Percentiles rank a stretch among this genome's conserved stretches.
Conservation (phyloP, 2,113 vertebrate genomes). For the Solea solea region DNA sequence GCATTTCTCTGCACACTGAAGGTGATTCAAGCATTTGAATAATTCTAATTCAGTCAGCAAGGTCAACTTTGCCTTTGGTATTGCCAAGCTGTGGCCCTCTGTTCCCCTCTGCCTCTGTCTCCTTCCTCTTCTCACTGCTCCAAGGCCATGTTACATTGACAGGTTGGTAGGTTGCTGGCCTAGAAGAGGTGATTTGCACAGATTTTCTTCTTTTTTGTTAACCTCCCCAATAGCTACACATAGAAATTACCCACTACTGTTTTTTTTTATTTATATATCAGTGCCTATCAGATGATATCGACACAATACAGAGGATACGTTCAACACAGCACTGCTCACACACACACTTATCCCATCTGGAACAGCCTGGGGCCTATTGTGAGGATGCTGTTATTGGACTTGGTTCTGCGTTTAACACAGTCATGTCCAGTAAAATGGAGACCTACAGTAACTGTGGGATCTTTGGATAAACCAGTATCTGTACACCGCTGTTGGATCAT, state of each 20-base stretch:
- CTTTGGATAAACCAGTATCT: too few relatives aligned
- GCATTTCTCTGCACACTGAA: slow-evolving; percentile 39
- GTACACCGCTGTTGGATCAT: too few relatives aligned
- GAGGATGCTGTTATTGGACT: too few relatives aligned
- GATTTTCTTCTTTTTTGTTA: neutral
- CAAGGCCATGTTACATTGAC: neutral
- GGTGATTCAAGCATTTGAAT: slow-evolving; percentile 47
- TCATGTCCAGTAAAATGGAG: too few relatives aligned
- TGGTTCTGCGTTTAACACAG: too few relatives aligned
- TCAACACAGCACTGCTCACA: neutral
- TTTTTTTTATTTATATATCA: neutral
- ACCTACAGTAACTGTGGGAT: too few relatives aligned
- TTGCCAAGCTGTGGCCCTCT: neutral
- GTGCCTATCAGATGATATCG: too few relatives aligned
- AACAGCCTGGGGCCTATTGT: too few relatives aligned
- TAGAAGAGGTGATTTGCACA: neutral
- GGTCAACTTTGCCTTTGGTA: slow-evolving; percentile 15
- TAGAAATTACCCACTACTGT: too few relatives aligned
- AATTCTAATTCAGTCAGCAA: slow-evolving; percentile 22
- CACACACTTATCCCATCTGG: neutral
- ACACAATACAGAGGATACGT: too few relatives aligned
- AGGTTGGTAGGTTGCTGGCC: neutral
- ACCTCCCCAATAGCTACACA: neutral
- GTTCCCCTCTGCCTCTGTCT: neutral
- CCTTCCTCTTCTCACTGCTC: neutral